Evolutionary conservation across 2,797 vertebrate genomes (phyloP).

Genomic region (Pterois miles): DNA sequence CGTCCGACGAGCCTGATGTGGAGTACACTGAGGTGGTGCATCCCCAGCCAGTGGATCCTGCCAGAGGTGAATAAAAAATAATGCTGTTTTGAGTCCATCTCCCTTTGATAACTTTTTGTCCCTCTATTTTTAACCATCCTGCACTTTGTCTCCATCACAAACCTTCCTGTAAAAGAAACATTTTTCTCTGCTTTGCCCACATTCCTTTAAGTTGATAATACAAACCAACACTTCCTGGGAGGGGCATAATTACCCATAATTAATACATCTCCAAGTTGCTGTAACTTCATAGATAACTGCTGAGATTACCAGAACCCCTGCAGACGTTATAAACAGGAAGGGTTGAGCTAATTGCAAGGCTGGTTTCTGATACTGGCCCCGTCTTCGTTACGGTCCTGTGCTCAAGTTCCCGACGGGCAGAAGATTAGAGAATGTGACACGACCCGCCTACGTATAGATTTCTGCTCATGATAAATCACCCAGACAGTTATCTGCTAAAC

Average conservation of each 20-base stretch:
- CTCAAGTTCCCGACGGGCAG: constrained; percentile 12
- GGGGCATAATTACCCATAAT: constrained; percentile 76
- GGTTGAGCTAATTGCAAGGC: constrained; percentile 64
- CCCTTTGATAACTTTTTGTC: not conserved
- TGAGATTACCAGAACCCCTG: constrained; percentile 54
- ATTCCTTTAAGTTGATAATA: constrained; percentile 71
- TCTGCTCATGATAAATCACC: constrained; percentile 21
- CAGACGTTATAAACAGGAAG: constrained; percentile 82
- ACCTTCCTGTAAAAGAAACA: not conserved
- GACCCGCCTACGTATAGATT: constrained; percentile 33
- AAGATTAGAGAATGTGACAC: constrained; percentile 33
- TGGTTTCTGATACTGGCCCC: constrained; percentile 28
- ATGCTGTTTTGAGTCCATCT: not conserved
- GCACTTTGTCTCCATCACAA: not conserved
- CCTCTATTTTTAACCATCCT: not conserved
- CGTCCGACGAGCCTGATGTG: constrained; percentile 80
- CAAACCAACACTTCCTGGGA: constrained; percentile 67
- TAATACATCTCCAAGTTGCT: constrained; percentile 55
- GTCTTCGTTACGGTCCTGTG: constrained; percentile 5
- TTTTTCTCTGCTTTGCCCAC: constrained; percentile 27
- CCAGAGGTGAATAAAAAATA: constrained; percentile 80
- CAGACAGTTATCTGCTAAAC: constrained; percentile 18
- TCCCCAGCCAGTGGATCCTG: constrained; percentile 71
- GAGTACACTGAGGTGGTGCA: constrained; percentile 94
- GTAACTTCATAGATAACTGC: constrained; percentile 50